phyloP scores from a whole-genome alignment of 2,797 vertebrate genomes.

The Dendrocincla fuliginosa region DNA sequence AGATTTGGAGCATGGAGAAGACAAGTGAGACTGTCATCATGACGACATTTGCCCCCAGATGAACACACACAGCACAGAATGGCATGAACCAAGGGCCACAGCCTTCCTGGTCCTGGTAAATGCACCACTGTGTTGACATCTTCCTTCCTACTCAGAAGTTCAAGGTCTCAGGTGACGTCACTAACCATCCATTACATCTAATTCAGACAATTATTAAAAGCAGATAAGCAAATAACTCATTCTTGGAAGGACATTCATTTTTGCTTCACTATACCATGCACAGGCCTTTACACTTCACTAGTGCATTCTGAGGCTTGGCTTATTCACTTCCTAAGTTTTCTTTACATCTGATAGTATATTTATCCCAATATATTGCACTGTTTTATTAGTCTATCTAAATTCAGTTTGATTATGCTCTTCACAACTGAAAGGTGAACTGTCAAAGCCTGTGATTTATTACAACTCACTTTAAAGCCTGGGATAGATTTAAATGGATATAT shows the following conservation, averaged over 20 bases:
- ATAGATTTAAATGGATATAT: not conserved
- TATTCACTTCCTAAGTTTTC: not conserved
- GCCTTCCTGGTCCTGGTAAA: not conserved
- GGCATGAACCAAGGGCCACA: not conserved
- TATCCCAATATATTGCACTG: not conserved
- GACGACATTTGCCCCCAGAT: not conserved
- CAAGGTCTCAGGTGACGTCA: not conserved
- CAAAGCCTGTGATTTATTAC: conserved; percentile 42
- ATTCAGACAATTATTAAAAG: conserved; percentile 28
- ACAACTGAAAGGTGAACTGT: conserved; percentile 32
- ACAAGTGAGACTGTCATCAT: not conserved
- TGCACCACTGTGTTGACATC: not conserved
- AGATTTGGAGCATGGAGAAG: not conserved
- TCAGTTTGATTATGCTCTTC: conserved; percentile 33
- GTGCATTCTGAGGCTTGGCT: not conserved
- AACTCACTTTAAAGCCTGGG: not conserved
- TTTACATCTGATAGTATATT: conserved; percentile 16
- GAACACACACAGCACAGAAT: not conserved
- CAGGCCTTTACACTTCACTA: not conserved
- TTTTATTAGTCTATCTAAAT: conserved; percentile 48
- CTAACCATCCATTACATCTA: not conserved
- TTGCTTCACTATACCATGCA: not conserved
- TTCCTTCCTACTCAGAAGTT: not conserved
- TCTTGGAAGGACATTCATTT: conserved; percentile 1
- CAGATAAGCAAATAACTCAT: conserved; percentile 25